A percentile compares a stretch with the other conserved stretches of the same genome.
These are phyloP conservation scores for Scolanthus callimorphus DNA, from an alignment of 92 coral and sea anemone species.

Conservation along the genomic window DNA sequence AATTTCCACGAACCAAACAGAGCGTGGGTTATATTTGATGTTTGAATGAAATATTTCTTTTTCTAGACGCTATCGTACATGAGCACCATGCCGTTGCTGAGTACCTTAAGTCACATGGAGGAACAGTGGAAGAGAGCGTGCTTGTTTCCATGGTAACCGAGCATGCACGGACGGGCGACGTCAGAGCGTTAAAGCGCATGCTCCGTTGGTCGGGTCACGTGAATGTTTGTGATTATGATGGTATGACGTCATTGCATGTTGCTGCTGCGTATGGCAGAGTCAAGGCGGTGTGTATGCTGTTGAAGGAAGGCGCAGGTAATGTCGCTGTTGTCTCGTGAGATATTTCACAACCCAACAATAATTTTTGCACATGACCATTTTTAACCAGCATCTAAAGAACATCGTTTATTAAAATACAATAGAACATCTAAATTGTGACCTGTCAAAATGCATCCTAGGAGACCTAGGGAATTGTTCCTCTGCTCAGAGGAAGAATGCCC, in stretches of 20 bases:
- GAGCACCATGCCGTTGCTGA: conserved; percentile 82
- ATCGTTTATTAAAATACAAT: no score
- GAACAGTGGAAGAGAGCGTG: conserved; percentile 58
- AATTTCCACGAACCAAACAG: no score
- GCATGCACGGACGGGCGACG: conserved; percentile 70
- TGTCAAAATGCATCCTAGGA: no score
- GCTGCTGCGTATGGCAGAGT: conserved; percentile 69
- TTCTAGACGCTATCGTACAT: conserved; percentile 73
- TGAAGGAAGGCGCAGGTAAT: conserved; percentile 86
- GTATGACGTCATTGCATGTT: conserved; percentile 79
- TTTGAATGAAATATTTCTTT: neutral
- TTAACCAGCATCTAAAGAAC: no score
- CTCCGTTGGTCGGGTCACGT: conserved; percentile 86
- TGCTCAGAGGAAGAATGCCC: no score
- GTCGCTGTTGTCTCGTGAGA: no score
- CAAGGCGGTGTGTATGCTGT: conserved; percentile 56
- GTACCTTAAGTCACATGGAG: conserved; percentile 85
- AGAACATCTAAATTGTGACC: no score
- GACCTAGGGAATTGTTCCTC: no score
- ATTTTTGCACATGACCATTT: no score
- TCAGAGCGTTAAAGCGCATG: conserved; percentile 63
- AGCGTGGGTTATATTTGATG: no score
- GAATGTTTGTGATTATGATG: conserved; percentile 77
- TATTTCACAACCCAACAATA: no score
- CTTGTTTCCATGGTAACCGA: conserved; percentile 68